Evolutionary conservation across 2,797 vertebrate species (phyloP).

Genomic region (Megalops cyprinoides): DNA sequence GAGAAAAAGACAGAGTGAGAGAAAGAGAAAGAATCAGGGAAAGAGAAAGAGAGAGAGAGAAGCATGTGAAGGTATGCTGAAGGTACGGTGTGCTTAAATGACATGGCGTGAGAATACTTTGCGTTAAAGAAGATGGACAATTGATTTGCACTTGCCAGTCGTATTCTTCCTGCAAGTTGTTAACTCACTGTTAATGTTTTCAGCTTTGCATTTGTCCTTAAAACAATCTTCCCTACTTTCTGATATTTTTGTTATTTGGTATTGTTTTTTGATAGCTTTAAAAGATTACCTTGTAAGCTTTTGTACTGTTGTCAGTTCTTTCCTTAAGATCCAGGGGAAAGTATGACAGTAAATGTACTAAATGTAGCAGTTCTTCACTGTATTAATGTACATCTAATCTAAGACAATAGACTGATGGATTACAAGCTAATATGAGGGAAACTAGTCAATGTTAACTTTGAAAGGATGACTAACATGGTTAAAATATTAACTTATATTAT

Average conservation of each 20-base stretch:
- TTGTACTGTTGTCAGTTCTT: too few relatives aligned
- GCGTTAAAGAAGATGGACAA: not conserved
- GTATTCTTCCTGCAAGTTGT: not conserved
- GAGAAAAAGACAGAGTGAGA: not conserved
- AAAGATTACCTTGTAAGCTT: too few relatives aligned
- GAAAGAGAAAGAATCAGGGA: not conserved
- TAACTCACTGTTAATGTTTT: not conserved
- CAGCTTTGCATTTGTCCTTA: not conserved
- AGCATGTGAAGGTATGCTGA: not conserved
- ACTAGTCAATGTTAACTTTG: not conserved
- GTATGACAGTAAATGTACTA: too few relatives aligned
- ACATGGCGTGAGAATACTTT: not conserved
- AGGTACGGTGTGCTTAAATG: not conserved
- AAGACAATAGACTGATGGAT: not conserved
- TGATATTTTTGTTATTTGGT: not conserved
- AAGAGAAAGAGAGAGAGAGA: not conserved
- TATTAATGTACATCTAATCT: too few relatives aligned
- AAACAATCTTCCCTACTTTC: conserved; percentile 5
- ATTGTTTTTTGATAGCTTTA: too few relatives aligned
- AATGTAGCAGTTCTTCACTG: too few relatives aligned
- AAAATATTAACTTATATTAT: not conserved
- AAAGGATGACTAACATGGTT: not conserved
- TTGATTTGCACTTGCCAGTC: not conserved
- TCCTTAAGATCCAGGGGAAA: not conserved
- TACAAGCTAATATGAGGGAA: not conserved